phyloP scores from a whole-genome alignment of 2,113 vertebrate species.

The Notechis scutatus region DNA sequence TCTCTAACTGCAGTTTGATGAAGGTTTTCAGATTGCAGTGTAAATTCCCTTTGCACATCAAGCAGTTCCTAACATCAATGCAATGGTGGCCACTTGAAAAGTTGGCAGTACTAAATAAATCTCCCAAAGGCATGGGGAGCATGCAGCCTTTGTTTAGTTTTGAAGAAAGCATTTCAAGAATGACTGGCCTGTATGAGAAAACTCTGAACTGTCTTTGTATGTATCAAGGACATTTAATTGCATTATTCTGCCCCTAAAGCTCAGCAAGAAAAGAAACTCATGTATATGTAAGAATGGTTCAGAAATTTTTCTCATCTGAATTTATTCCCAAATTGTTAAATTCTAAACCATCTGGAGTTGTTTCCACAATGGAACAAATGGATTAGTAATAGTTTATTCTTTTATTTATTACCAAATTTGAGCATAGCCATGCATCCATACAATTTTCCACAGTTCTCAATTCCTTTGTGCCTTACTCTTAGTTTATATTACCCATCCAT shows the following conservation, averaged over 20 bases:
- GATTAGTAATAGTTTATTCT: not conserved
- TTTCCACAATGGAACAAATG: not conserved
- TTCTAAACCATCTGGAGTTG: not conserved
- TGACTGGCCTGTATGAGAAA: fast-evolving
- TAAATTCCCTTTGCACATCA: not conserved
- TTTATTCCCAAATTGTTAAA: not conserved
- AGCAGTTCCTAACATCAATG: not conserved
- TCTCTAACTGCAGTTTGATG: not conserved
- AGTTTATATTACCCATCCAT: not conserved
- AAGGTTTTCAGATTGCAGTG: not conserved
- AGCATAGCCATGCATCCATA: not conserved
- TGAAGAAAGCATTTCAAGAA: not conserved
- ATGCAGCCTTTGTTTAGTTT: not conserved
- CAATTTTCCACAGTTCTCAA: not conserved
- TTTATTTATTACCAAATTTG: not conserved
- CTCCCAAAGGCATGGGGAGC: not conserved
- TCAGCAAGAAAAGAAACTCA: not conserved
- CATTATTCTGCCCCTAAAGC: not conserved
- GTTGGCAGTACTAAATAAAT: not conserved
- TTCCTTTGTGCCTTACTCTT: not conserved
- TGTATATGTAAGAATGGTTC: not conserved
- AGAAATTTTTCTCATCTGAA: not conserved
- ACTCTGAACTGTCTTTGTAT: not conserved
- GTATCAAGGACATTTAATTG: constrained; percentile 30
- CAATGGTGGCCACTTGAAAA: not conserved